A percentile compares a stretch with the other conserved stretches of the same genome.
phyloP scores from a whole-genome alignment of 2,113 vertebrate genomes.

The Dromaius novaehollandiae region DNA sequence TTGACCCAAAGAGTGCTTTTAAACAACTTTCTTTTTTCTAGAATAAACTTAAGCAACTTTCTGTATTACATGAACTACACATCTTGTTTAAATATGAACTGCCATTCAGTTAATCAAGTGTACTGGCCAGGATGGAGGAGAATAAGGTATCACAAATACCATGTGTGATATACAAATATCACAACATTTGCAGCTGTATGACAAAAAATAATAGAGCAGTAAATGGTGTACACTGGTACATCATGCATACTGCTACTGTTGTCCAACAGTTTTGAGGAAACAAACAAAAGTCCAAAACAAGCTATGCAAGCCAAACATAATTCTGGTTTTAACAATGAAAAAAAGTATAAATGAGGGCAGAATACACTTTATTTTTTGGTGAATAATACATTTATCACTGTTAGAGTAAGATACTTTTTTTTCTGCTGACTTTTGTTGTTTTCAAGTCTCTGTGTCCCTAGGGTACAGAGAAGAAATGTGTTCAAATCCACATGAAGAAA shows the following conservation, averaged over 20 bases:
- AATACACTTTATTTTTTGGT: neutral
- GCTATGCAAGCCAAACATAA: neutral
- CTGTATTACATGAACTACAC: neutral
- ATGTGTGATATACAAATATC: neutral
- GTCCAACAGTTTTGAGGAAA: neutral
- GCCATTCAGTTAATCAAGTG: neutral
- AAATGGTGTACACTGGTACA: neutral
- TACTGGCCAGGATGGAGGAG: neutral
- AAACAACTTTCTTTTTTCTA: neutral
- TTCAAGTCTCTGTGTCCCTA: neutral
- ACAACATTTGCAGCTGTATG: neutral
- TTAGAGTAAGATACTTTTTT: neutral
- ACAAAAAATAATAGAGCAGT: neutral
- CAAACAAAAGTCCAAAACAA: neutral
- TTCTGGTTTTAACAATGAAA: neutral
- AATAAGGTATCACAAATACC: neutral
- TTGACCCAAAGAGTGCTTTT: neutral
- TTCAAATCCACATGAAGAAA: neutral
- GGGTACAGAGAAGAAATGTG: neutral
- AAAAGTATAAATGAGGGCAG: neutral
- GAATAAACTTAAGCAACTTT: neutral
- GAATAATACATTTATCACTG: neutral
- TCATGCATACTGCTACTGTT: neutral
- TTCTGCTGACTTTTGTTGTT: neutral
- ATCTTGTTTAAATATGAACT: neutral